Percentiles rank a stretch among this genome's conserved stretches.
These are phyloP conservation scores for Psilanteris sp. DNA, from an alignment of 1,140 invertebrate genomes.

Conservation along the genomic window DNA sequence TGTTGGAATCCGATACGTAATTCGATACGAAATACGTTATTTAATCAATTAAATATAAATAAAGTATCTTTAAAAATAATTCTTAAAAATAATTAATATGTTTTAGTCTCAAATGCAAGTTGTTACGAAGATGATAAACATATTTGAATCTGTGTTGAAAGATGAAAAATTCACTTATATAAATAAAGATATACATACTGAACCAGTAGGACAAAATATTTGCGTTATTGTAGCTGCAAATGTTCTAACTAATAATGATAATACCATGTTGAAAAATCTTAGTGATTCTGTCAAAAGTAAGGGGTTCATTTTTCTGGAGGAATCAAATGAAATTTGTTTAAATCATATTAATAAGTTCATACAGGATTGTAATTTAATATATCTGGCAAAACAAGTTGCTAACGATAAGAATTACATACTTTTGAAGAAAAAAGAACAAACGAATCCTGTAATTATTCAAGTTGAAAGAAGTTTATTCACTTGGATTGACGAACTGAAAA, in stretches of 20 bases:
- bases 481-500: slow-evolving; percentile 92
- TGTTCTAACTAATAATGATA: slow-evolving; percentile 77
- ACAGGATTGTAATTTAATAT: slow-evolving; percentile 75
- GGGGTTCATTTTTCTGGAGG: slow-evolving; percentile 90
- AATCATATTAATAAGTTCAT: slow-evolving; percentile 68
- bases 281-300: slow-evolving; percentile 83
- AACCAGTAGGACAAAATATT: slow-evolving; percentile 83
- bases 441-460: slow-evolving; percentile 80
- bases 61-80: background rate
- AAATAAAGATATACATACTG: slow-evolving; percentile 80
- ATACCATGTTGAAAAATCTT: slow-evolving; percentile 81
- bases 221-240: slow-evolving; percentile 84
- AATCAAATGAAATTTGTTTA: slow-evolving; percentile 82
- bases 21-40: too few relatives aligned
- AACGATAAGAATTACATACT: slow-evolving; percentile 82
- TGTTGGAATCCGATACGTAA: too few relatives aligned
- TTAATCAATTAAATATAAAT: slow-evolving; percentile 1
- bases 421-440: slow-evolving; percentile 79
- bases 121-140: slow-evolving; percentile 70
- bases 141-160: slow-evolving; percentile 78
- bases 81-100: background rate
- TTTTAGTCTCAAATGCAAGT: slow-evolving; percentile 74
- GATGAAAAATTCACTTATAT: slow-evolving; percentile 81
- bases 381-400: slow-evolving; percentile 81
- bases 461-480: slow-evolving; percentile 85